Percentiles rank a stretch among this genome's conserved stretches.
Evolutionary conservation across 2,888 invertebrate species (phyloP).

Genomic region (Meganola albula): DNA sequence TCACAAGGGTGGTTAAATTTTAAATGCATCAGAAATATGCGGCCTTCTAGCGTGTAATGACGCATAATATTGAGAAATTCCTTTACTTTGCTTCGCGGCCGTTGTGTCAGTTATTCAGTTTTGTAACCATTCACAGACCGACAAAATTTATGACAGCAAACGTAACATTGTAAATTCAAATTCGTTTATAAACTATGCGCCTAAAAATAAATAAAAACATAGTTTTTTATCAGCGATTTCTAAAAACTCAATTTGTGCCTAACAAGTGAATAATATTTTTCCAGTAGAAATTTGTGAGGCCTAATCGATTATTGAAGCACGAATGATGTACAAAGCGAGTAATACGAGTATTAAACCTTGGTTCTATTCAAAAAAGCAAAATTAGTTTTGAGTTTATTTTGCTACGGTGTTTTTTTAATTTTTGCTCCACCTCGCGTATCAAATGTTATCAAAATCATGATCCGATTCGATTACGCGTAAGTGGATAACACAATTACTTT

Average conservation of each 20-base stretch:
- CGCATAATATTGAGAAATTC: neutral
- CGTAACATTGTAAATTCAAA: slow-evolving; percentile 3
- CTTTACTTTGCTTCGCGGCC: slow-evolving; percentile 3
- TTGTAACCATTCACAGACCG: slow-evolving; percentile 4
- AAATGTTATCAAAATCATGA: too few relatives aligned
- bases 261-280: slow-evolving; percentile 12
- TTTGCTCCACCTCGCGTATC: too few relatives aligned
- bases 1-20: too few relatives aligned
- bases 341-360: too few relatives aligned
- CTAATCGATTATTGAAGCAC: slow-evolving; percentile 2
- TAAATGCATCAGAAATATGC: too few relatives aligned
- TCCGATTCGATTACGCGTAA: too few relatives aligned
- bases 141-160: too few relatives aligned
- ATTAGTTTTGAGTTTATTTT: neutral
- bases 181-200: too few relatives aligned
- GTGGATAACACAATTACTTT: too few relatives aligned
- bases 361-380: neutral
- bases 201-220: too few relatives aligned
- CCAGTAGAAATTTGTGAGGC: slow-evolving; percentile 11
- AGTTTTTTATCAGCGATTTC: too few relatives aligned
- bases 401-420: neutral
- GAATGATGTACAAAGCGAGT: neutral
- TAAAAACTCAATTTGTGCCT: too few relatives aligned
- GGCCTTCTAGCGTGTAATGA: neutral
- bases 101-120: slow-evolving; percentile 1